Base-by-base conservation (phyloP, 2,888 invertebrate genomes). In the Drosophila kanekoi region DNA sequence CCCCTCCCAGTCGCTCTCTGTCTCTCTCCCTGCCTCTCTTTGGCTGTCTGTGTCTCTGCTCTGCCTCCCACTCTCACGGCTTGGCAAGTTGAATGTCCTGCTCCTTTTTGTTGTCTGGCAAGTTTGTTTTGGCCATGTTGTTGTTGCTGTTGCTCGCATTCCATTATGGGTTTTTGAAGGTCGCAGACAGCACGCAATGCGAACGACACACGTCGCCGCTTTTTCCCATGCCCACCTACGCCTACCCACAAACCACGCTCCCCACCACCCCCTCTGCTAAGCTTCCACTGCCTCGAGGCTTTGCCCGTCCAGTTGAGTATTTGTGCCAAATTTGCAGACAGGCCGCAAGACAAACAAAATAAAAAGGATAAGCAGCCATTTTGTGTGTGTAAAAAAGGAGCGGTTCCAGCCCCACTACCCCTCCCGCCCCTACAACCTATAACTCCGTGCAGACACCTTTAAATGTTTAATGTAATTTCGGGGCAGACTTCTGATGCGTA, bases 41-140 rank as follows among this genome's bases (percentile, higher is more conserved):
- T 10, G 40, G 14, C 20, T 59, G 43, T 44, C 52, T 53, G 43
- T 37, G 23, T 23, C 20, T 2, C 20, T 13, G 9, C 35, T 2
- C 18, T 3, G 1, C 0, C 10, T 10, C 14, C 20, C 16, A 6
- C 43, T 32, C 38, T 8, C 8, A 8, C 40, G 10, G n/a, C 38
- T 13, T 38, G 40, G 38, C 64, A 60, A 59, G 85, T 82, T 82
- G 81, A 76, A 87, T 83, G 87, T 82, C 70, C 81, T 84, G 72
- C 33, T 40, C n/a, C 43, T 58, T 76, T 58, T 74, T 74, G 70
- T 66, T 72, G 87, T 87, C 82, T 87, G 77, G 69, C 64, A 77
- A 78, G 61, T 78, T 81, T 78, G 65, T 65, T 63, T 59, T 66
- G 48, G 56, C 63, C 32, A 59, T 53, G 58, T 47, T 61, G 41